phyloP scores from a whole-genome alignment of 2,113 vertebrate species.

The Ciconia stormi region DNA sequence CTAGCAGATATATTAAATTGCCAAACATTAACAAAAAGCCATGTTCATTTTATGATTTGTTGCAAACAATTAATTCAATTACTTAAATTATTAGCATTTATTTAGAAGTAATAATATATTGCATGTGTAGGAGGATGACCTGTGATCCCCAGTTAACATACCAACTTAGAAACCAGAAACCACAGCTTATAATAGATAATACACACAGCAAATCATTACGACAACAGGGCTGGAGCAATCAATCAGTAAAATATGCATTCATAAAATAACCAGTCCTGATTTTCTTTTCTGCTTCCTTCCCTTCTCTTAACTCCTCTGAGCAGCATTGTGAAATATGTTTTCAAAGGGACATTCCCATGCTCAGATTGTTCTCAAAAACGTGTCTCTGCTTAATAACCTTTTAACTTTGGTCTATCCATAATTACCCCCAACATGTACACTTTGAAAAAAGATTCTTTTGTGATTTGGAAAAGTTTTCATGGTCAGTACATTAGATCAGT shows the following conservation, averaged over 20 bases:
- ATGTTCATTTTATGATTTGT: background rate
- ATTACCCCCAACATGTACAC: background rate
- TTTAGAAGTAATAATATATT: background rate
- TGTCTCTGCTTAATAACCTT: background rate
- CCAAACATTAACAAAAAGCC: background rate
- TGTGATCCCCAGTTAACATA: background rate
- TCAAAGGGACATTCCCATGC: background rate
- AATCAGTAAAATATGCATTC: background rate
- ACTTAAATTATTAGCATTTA: background rate
- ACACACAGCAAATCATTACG: background rate
- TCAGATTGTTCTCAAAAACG: background rate
- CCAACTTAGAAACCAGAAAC: background rate
- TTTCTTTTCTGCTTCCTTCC: background rate
- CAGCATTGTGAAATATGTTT: background rate
- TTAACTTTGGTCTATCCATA: background rate
- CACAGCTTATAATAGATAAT: background rate
- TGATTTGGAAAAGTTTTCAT: background rate
- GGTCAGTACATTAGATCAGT: background rate
- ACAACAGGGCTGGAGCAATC: background rate
- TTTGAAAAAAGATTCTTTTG: background rate
- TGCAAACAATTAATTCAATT: background rate
- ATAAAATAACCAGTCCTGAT: background rate
- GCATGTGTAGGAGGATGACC: background rate
- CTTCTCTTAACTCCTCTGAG: background rate
- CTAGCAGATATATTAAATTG: background rate